These are phyloP conservation scores for Acleris laterana DNA, from an alignment of 2,888 invertebrate genomes.

Conservation along the genomic window DNA sequence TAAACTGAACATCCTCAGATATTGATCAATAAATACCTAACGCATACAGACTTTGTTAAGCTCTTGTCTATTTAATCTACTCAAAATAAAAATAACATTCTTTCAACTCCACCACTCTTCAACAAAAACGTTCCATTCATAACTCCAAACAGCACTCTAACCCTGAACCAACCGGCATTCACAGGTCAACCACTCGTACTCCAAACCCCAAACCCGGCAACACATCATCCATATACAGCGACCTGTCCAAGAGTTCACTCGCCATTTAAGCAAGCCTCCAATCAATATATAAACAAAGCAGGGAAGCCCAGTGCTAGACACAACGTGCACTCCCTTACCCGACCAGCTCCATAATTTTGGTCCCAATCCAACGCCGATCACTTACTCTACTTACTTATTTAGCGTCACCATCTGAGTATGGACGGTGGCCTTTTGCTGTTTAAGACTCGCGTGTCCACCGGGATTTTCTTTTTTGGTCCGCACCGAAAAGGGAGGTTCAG, in stretches of 20 bases:
- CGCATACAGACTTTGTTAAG: too few relatives aligned
- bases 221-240: constrained; percentile 10
- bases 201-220: constrained; percentile 1
- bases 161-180: not conserved
- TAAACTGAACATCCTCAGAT: too few relatives aligned
- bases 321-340: constrained; percentile 37
- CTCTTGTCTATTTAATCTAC: too few relatives aligned
- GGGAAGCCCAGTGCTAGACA: constrained; percentile 32
- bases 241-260: constrained; percentile 10
- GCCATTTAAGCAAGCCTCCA: constrained; percentile 16
- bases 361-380: constrained; percentile 34
- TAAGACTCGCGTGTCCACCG: constrained; percentile 22
- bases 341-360: constrained; percentile 36
- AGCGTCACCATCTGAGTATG: constrained; percentile 33
- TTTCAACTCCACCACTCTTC: too few relatives aligned
- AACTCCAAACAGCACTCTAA: not conserved
- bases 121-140: too few relatives aligned
- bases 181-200: not conserved
- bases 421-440: constrained; percentile 23
- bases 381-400: constrained; percentile 35
- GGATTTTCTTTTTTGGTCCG: constrained; percentile 33
- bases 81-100: too few relatives aligned
- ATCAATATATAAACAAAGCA: constrained; percentile 30
- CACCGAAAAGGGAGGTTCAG: constrained; percentile 26
- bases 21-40: too few relatives aligned